These are phyloP conservation scores for Cyprinus carpio DNA, from an alignment of 2,113 vertebrate species.

Conservation along the genomic window DNA sequence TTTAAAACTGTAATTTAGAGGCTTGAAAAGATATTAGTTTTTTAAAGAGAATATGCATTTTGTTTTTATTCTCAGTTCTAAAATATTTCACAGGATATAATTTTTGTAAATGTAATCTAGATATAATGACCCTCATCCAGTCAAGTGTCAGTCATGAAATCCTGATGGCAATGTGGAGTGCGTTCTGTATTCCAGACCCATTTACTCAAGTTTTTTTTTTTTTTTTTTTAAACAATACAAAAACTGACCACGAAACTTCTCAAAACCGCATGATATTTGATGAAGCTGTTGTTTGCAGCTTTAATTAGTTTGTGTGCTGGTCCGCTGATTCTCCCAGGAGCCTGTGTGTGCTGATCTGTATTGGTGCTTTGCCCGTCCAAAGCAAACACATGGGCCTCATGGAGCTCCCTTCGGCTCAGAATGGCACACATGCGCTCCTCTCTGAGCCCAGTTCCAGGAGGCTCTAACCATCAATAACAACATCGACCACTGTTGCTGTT, in stretches of 20 bases:
- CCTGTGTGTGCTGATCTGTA: constrained; percentile 65
- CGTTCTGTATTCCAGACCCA: background rate
- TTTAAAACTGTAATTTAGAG: background rate
- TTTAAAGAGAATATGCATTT: too few relatives aligned
- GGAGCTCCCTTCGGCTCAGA: constrained; percentile 47
- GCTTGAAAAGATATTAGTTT: too few relatives aligned
- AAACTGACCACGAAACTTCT: background rate
- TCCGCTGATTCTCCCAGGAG: constrained; percentile 34
- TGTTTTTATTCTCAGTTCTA: background rate
- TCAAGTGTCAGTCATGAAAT: background rate
- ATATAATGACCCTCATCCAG: background rate
- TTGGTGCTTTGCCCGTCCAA: constrained; percentile 31
- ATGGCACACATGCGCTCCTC: constrained; percentile 26
- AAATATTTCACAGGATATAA: background rate
- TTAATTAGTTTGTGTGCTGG: constrained; percentile 27
- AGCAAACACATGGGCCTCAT: constrained; percentile 44
- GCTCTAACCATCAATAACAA: background rate
- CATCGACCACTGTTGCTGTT: background rate
- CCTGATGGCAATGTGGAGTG: background rate
- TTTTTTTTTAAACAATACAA: background rate
- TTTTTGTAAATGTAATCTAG: background rate
- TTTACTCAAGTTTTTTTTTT: too few relatives aligned
- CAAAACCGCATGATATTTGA: background rate
- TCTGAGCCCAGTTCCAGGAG: background rate
- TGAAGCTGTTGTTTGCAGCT: constrained; percentile 12